These are phyloP conservation scores for Mythimna pallens DNA, from an alignment of 2,888 invertebrate genomes.

Conservation along the genomic window DNA sequence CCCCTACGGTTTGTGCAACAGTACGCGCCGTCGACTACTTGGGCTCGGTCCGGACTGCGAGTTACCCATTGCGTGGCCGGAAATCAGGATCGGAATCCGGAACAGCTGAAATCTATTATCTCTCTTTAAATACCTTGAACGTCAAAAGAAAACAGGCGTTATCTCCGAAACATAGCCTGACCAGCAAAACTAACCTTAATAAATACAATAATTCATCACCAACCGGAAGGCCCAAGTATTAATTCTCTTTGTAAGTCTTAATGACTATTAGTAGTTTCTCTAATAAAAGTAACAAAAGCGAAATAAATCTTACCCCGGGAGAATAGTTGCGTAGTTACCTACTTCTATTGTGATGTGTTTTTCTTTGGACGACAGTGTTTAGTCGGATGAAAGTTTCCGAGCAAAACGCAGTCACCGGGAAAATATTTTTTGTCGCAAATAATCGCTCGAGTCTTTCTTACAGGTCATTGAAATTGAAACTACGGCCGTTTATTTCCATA, in stretches of 20 bases:
- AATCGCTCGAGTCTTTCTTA: conserved; percentile 35
- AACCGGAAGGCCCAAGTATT: conserved; percentile 40
- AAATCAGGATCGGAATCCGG: too few species aligned
- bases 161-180: too few species aligned
- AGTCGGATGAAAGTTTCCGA: conserved; percentile 38
- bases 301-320: conserved; percentile 68
- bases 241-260: conserved; percentile 64
- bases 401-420: conserved; percentile 35
- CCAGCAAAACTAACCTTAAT: not conserved
- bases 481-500: not conserved
- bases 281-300: conserved; percentile 71
- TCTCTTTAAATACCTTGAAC: too few species aligned
- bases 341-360: conserved; percentile 58
- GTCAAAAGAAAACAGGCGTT: too few species aligned
- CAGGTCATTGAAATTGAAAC: conserved; percentile 38
- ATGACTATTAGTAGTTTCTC: conserved; percentile 68
- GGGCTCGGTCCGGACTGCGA: too few species aligned
- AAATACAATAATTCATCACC: conserved; percentile 25
- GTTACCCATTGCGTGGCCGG: too few species aligned
- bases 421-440: conserved; percentile 51
- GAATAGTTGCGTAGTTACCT: conserved; percentile 47
- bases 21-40: too few species aligned
- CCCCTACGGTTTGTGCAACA: too few species aligned
- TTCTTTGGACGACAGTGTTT: conserved; percentile 55
- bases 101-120: too few species aligned